Evolutionary conservation across 2,797 vertebrate species (phyloP).

Genomic region (Macropodus opercularis): DNA sequence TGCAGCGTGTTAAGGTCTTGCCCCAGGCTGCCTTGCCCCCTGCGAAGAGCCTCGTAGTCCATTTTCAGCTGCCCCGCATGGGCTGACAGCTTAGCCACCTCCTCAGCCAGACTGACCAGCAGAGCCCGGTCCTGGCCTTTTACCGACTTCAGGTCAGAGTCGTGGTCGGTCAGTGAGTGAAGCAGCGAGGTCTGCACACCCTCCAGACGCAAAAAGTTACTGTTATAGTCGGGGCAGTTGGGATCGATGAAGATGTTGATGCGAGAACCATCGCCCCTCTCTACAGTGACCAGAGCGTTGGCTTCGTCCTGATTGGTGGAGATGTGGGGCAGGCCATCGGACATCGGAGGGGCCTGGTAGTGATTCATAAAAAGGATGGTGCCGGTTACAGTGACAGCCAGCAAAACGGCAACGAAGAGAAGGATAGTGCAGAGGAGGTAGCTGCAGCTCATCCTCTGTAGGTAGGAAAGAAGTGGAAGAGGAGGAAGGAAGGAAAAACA

Average conservation of each 20-base stretch:
- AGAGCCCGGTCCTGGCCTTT: conserved; percentile 89
- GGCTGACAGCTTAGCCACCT: conserved; percentile 91
- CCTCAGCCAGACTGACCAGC: conserved; percentile 89
- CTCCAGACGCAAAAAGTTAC: conserved; percentile 89
- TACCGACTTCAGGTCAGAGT: conserved; percentile 84
- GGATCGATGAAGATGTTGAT: conserved; percentile 98
- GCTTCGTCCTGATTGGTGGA: conserved; percentile 93
- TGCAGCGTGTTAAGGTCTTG: conserved; percentile 92
- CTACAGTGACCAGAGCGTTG: conserved; percentile 95
- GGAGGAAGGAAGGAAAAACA: background rate
- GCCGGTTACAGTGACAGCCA: conserved; percentile 91
- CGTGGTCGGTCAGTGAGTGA: conserved; percentile 86
- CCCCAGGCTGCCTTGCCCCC: conserved; percentile 88
- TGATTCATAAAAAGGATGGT: conserved; percentile 97
- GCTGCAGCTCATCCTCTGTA: conserved; percentile 92
- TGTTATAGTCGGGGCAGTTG: conserved; percentile 91
- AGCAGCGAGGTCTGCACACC: conserved; percentile 91
- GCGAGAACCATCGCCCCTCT: conserved; percentile 91
- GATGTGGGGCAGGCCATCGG: conserved; percentile 89
- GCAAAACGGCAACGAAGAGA: conserved; percentile 91
- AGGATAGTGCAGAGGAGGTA: conserved; percentile 93
- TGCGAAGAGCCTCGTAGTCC: conserved; percentile 88
- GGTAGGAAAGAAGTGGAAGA: conserved; percentile 1
- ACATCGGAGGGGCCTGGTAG: conserved; percentile 86
- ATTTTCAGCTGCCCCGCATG: conserved; percentile 89